Evolutionary conservation across 2,888 invertebrate species (phyloP), one percentile per base, ranked within the genome.

Genomic region (Tigriopus californicus): DNA sequence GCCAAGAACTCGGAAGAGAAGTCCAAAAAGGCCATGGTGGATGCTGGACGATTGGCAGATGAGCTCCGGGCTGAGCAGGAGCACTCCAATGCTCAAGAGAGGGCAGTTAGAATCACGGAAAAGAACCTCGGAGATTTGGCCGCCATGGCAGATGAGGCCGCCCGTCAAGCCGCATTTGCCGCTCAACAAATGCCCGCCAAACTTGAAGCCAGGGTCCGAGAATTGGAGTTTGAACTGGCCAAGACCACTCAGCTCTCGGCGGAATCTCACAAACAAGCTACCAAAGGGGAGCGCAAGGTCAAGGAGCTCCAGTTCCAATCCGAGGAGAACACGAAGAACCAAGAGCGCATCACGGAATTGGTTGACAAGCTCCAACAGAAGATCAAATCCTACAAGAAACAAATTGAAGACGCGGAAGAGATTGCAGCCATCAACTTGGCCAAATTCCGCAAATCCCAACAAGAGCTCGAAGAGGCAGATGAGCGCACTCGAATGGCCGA

Each of bases 221-320:
- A 71, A 61, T 64, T 74, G 62, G 73, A 73, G 63, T 66, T 70
- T 62, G 77, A 77, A 64, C 67, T 77, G 61, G 77, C 76, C 64
- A 70, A 68, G 67, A 77, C 78, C 67, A 74, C 75, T 66, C 70
- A 75, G 61, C 73, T 75, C 62, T 76, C 77, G 65, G 71, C 73
- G 41, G 76, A 76, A 63, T 73, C 75, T 22, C 71, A 73, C 65
- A 76, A 76, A 72, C 73, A 72, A 67, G 68, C 74, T 65, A 71
- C 75, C 65, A 76, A 75, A 66, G 71, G 72, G 61, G 75, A 75
- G 66, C 69, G 70, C n/a, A 70, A 75, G 56, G 70, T 76, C 62
- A 76, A 76, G 68, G 76, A 76, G 76, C 67, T 75, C n/a, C 22
- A 56, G 41, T 59, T 62, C 61, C 57, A 57, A 15, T 20, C 40